Conservation (phyloP, 2,797 vertebrate genomes). For the Acipenser ruthenus region DNA sequence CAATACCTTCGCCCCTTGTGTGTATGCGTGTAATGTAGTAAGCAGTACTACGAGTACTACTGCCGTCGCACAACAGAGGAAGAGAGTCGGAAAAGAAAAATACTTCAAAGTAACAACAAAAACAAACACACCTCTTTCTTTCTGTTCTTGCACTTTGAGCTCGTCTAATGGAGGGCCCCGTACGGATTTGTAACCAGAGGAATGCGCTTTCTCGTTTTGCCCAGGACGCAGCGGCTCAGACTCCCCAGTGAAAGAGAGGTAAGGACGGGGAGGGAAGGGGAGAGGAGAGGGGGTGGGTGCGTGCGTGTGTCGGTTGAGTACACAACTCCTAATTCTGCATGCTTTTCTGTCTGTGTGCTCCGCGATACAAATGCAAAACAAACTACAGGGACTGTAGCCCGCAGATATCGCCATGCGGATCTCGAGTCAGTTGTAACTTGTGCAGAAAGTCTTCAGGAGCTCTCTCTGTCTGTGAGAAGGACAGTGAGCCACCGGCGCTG, state of each 20-base stretch:
- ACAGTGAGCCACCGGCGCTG: too few relatives aligned
- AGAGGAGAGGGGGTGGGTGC: neutral
- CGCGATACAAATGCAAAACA: too few relatives aligned
- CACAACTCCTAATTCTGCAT: neutral
- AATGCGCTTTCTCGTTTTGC: slow-evolving; percentile 47
- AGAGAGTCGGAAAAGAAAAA: slow-evolving; percentile 18
- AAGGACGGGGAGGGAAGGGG: slow-evolving; percentile 31
- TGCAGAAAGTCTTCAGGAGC: too few relatives aligned
- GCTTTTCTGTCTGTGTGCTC: too few relatives aligned
- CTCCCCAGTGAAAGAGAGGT: slow-evolving; percentile 56
- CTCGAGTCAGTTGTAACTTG: too few relatives aligned
- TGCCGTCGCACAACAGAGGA: slow-evolving; percentile 4
- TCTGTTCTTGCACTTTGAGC: slow-evolving; percentile 38
- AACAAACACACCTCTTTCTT: slow-evolving; percentile 24
- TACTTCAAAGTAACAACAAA: slow-evolving; percentile 8
- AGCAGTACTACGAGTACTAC: neutral
- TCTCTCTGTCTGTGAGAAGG: too few relatives aligned
- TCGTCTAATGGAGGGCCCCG: slow-evolving; percentile 70
- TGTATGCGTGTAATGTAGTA: slow-evolving; percentile 16
- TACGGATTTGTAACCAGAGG: slow-evolving; percentile 56
- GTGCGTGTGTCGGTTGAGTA: too few relatives aligned
- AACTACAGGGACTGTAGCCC: too few relatives aligned
- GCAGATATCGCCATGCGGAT: too few relatives aligned
- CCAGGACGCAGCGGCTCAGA: slow-evolving; percentile 41
- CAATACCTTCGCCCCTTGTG: slow-evolving; percentile 20